These are phyloP conservation scores for Muschampia staudingeri DNA, from an alignment of 2,888 invertebrate species.

Conservation along the genomic window DNA sequence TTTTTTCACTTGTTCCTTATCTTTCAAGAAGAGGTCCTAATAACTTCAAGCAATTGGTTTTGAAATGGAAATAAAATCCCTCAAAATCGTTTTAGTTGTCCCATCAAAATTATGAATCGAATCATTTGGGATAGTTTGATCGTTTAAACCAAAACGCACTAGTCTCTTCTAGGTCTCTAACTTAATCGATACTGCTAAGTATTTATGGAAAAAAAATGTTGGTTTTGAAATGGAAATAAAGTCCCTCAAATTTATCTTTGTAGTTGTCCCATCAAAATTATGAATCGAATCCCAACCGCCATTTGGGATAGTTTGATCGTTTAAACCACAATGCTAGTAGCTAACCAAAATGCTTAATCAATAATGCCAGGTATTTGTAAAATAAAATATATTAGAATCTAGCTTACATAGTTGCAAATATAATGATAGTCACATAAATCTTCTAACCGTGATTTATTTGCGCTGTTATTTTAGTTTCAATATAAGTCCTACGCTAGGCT, in stretches of 20 bases:
- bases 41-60: too few species aligned
- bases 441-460: conserved; percentile 37
- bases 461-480: conserved; percentile 41
- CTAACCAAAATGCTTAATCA: neutral
- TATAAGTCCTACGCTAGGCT: conserved; percentile 33
- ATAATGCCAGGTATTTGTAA: neutral
- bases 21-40: too few species aligned
- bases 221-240: too few species aligned
- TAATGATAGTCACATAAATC: conserved; percentile 29
- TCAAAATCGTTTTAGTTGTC: too few species aligned
- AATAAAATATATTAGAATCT: neutral
- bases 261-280: neutral
- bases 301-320: neutral
- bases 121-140: too few species aligned
- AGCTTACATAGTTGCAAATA: conserved; percentile 20
- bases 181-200: too few species aligned
- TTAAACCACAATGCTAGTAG: conserved; percentile 5
- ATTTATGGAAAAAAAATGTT: too few species aligned
- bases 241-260: neutral
- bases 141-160: too few species aligned
- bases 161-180: too few species aligned
- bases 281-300: neutral
- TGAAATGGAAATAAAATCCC: too few species aligned
- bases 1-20: too few species aligned
- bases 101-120: too few species aligned